phyloP scores from a whole-genome alignment of 1,140 invertebrate genomes.

The Drosophila ananassae region DNA sequence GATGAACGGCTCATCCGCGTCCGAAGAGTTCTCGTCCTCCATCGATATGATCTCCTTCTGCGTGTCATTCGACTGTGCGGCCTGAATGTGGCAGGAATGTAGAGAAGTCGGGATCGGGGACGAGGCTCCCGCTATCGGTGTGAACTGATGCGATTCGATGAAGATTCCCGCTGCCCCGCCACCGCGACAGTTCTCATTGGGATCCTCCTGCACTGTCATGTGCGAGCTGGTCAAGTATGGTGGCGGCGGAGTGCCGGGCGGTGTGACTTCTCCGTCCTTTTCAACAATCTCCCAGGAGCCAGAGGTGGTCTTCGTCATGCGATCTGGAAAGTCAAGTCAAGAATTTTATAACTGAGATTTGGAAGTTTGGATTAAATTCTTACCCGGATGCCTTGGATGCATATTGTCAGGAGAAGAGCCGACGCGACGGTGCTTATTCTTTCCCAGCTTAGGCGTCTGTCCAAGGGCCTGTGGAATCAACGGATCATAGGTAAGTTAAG shows the following conservation, averaged over 20 bases:
- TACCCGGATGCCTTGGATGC: constrained; percentile 80
- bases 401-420: constrained; percentile 83
- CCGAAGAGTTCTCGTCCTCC: constrained; percentile 96
- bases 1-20: constrained; percentile 90
- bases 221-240: constrained; percentile 87
- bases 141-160: constrained; percentile 80
- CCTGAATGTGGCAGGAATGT: constrained; percentile 80
- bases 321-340: constrained; percentile 55
- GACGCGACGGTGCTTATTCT: constrained; percentile 80
- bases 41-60: constrained; percentile 95
- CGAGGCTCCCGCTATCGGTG: constrained; percentile 56
- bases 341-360: background rate
- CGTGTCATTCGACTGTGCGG: constrained; percentile 79
- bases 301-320: constrained; percentile 72
- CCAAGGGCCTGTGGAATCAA: constrained; percentile 61
- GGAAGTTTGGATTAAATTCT: constrained; percentile 20
- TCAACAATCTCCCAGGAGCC: constrained; percentile 82
- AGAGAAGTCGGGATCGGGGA: constrained; percentile 58
- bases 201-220: constrained; percentile 69
- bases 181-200: constrained; percentile 57
- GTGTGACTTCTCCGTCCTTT: constrained; percentile 87
- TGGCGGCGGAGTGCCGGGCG: constrained; percentile 94
- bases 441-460: constrained; percentile 75
- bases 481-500: background rate
- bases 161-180: constrained; percentile 55